These are phyloP conservation scores for Pachyuromys duprasi DNA, from an alignment of 2,797 vertebrate genomes.

Conservation along the genomic window DNA sequence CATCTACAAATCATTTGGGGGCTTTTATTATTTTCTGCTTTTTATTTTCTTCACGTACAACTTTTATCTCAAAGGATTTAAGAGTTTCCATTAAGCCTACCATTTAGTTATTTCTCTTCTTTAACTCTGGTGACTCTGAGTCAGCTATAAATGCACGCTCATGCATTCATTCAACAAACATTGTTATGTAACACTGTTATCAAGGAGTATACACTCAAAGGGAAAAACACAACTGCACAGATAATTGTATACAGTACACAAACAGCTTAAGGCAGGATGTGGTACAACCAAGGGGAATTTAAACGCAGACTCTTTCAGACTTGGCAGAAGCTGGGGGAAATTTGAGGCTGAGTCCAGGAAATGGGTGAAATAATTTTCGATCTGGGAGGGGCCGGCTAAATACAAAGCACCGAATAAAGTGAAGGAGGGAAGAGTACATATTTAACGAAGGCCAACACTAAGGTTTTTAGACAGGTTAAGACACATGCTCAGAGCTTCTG, in stretches of 20 bases:
- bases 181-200: neutral
- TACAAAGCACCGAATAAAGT: neutral
- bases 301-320: neutral
- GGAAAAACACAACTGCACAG: constrained; percentile 15
- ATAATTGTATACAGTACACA: constrained; percentile 10
- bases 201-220: neutral
- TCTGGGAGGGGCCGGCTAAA: neutral
- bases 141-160: constrained; percentile 35
- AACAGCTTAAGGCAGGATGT: constrained; percentile 47
- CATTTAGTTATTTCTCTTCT: constrained; percentile 32
- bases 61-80: neutral
- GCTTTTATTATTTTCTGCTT: constrained; percentile 12
- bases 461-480: neutral
- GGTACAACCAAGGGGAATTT: constrained; percentile 41
- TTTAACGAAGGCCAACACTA: neutral
- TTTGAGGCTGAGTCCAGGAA: constrained; percentile 8
- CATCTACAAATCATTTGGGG: neutral
- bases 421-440: neutral
- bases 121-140: constrained; percentile 1
- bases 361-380: constrained; percentile 41
- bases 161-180: constrained; percentile 53
- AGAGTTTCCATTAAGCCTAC: neutral
- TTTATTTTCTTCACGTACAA: constrained; percentile 26
- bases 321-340: constrained; percentile 49
- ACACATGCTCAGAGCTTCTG: neutral